These are phyloP conservation scores for Melieria picta DNA, from an alignment of 2,888 invertebrate species.

Conservation along the genomic window DNA sequence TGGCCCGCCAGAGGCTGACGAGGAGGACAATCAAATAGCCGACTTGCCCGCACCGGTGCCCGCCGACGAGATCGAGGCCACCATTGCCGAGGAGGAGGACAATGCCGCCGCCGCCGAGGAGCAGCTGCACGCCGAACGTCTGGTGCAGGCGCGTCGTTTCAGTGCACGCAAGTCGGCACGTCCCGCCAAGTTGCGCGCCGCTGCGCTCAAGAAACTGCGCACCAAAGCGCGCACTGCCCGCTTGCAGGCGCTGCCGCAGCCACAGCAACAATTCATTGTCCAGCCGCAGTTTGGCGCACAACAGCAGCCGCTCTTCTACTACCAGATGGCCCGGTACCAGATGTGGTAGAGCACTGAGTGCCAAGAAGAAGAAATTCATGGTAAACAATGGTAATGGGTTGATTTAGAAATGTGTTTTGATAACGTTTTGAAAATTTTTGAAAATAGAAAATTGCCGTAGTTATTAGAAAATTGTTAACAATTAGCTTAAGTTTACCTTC, in stretches of 20 bases:
- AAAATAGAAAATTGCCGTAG: not conserved
- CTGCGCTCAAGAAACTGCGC: not conserved
- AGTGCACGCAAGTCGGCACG: slow-evolving; percentile 38
- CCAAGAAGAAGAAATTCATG: not conserved
- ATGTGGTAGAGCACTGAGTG: slow-evolving; percentile 1
- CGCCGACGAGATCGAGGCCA: slow-evolving; percentile 23
- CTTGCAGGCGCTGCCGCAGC: slow-evolving; percentile 32
- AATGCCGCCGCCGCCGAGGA: slow-evolving; percentile 28
- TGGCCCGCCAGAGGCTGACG: slow-evolving; percentile 37
- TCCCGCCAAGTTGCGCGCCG: slow-evolving; percentile 43
- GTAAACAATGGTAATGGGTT: not conserved
- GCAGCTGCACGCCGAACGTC: slow-evolving; percentile 36
- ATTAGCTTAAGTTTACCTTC: not conserved
- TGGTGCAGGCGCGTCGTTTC: slow-evolving; percentile 39
- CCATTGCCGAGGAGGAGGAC: slow-evolving; percentile 33
- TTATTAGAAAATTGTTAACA: slow-evolving; percentile 19
- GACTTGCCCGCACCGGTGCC: not conserved
- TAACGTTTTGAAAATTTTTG: not conserved
- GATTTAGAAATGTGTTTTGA: not conserved
- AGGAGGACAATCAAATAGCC: slow-evolving; percentile 24
- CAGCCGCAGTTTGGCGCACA: slow-evolving; percentile 34
- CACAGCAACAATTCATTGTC: slow-evolving; percentile 25
- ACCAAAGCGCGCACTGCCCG: slow-evolving; percentile 27
- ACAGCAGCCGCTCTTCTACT: slow-evolving; percentile 12
- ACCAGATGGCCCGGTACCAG: not conserved